Conservation (phyloP, 2,113 vertebrate genomes). For the Phoxinus phoxinus region DNA sequence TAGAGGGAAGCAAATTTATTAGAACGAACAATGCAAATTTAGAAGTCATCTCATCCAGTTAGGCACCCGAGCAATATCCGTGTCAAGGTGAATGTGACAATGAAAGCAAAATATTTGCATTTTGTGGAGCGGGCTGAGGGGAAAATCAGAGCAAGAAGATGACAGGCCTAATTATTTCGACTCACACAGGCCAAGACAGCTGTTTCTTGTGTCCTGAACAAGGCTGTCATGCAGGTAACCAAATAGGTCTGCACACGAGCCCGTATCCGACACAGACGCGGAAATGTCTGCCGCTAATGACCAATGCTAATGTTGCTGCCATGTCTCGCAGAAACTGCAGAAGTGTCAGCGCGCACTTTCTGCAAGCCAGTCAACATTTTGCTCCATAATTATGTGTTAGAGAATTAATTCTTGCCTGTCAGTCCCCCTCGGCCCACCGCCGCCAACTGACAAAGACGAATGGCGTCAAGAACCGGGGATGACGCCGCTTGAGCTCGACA, state of each 20-base stretch:
- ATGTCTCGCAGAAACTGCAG: constrained; percentile 76
- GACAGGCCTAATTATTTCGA: constrained; percentile 99
- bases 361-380: constrained; percentile 94
- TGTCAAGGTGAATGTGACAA: constrained; percentile 99
- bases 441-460: constrained; percentile 87
- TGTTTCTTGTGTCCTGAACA: constrained; percentile 99
- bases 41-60: constrained; percentile 99
- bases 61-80: constrained; percentile 98
- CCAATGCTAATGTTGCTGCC: constrained; percentile 99
- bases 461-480: constrained; percentile 84
- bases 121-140: constrained; percentile 90
- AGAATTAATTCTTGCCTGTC: constrained; percentile 95
- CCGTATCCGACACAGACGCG: constrained; percentile 88
- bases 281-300: constrained; percentile 97
- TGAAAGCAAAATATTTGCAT: constrained; percentile 99
- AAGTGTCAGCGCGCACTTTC: constrained; percentile 88
- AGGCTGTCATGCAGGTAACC: constrained; percentile 99
- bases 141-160: constrained; percentile 95
- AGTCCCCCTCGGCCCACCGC: constrained; percentile 82
- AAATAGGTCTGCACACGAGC: constrained; percentile 96
- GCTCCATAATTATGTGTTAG: constrained; percentile 95
- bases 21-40: constrained; percentile 99
- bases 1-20: constrained; percentile 99
- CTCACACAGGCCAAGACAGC: constrained; percentile 99
- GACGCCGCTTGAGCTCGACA: constrained; percentile 67